A percentile compares a stretch with the other conserved stretches of the same genome.
Evolutionary conservation across 2,888 invertebrate species (phyloP).

Genomic region (Zaprionus obscuricornis): DNA sequence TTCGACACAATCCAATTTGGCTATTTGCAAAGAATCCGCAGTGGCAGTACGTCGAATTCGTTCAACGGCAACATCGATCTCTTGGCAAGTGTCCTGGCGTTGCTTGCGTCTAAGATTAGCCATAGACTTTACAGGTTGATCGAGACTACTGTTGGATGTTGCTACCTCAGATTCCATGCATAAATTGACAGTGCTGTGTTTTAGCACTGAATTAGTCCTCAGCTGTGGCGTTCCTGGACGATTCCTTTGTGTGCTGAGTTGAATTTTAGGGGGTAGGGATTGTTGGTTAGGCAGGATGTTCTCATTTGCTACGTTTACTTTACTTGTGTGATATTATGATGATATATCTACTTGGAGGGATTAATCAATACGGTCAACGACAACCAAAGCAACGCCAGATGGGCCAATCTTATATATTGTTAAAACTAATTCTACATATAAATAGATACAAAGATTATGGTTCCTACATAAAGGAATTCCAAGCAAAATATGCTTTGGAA

Average conservation of each 20-base stretch:
- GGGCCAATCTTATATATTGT: slow-evolving; percentile 44
- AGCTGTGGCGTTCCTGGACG: slow-evolving; percentile 28
- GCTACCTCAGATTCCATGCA: slow-evolving; percentile 17
- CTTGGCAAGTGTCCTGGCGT: slow-evolving; percentile 30
- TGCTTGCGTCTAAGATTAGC: slow-evolving; percentile 13
- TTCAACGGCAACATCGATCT: slow-evolving; percentile 39
- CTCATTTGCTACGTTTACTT: slow-evolving; percentile 45
- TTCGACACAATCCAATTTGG: slow-evolving; percentile 16
- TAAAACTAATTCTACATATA: slow-evolving; percentile 29
- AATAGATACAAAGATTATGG: too few relatives aligned
- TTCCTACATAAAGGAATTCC: too few relatives aligned
- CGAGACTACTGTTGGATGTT: neutral
- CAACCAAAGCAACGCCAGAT: slow-evolving; percentile 66
- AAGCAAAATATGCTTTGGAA: neutral
- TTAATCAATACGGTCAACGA: slow-evolving; percentile 57
- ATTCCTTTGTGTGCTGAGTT: slow-evolving; percentile 41
- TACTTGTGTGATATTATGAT: slow-evolving; percentile 44
- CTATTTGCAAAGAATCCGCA: slow-evolving; percentile 8
- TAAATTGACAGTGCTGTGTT: slow-evolving; percentile 10
- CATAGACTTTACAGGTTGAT: slow-evolving; percentile 1
- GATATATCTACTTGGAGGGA: slow-evolving; percentile 40
- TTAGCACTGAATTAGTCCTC: too few relatives aligned
- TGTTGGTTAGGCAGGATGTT: slow-evolving; percentile 2
- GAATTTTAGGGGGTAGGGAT: slow-evolving; percentile 18
- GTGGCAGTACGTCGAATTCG: slow-evolving; percentile 31